phyloP scores from a whole-genome alignment of 2,113 vertebrate genomes.

The Equus quagga region DNA sequence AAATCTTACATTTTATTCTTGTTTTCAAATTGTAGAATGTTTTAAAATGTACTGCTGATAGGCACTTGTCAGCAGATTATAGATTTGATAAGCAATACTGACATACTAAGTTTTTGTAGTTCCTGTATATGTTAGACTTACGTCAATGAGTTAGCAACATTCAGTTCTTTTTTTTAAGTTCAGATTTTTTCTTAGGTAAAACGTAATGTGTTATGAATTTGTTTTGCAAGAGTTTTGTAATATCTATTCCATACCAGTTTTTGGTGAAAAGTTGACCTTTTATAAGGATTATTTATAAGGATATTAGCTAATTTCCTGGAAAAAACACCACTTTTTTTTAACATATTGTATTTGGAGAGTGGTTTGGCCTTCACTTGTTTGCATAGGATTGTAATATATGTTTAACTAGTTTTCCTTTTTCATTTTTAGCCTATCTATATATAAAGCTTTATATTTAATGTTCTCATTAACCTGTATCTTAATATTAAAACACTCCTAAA shows the following conservation, averaged over 20 bases:
- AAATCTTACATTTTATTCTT: conserved; percentile 26
- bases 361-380: conserved; percentile 52
- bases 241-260: conserved; percentile 35
- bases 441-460: conserved; percentile 20
- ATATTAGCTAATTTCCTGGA: conserved; percentile 46
- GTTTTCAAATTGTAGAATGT: background rate
- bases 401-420: conserved; percentile 65
- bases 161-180: conserved; percentile 39
- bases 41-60: conserved; percentile 43
- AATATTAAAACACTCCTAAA: conserved; percentile 45
- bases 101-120: conserved; percentile 16
- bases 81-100: conserved; percentile 46
- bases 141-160: conserved; percentile 50
- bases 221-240: conserved; percentile 4
- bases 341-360: conserved; percentile 11
- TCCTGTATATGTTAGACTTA: conserved; percentile 14
- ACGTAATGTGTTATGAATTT: background rate
- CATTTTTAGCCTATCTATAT: background rate
- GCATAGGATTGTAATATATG: conserved; percentile 32
- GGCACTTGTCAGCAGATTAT: conserved; percentile 10
- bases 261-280: conserved; percentile 46
- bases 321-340: conserved; percentile 49
- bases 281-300: conserved; percentile 19
- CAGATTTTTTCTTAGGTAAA: conserved; percentile 42
- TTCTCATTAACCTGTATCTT: background rate